These are phyloP conservation scores for Halocaridina rubra DNA, from an alignment of 2,888 invertebrate species.

Conservation along the genomic window DNA sequence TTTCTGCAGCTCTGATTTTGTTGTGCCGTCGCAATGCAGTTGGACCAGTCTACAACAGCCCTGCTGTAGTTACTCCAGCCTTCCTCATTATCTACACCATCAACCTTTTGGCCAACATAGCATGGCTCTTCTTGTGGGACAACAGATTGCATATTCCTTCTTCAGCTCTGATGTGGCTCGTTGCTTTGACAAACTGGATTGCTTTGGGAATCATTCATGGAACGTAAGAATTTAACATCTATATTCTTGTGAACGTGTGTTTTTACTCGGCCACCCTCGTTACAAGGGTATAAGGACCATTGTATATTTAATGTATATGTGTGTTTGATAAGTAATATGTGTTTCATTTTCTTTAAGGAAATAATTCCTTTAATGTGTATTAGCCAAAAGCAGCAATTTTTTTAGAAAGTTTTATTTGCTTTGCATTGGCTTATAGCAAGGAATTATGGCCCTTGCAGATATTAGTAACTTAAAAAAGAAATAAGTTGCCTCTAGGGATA, in stretches of 20 bases:
- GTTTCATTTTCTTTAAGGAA: too few species aligned
- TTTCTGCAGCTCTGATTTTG: constrained; percentile 42
- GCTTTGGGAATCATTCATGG: constrained; percentile 46
- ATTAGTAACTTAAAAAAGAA: too few species aligned
- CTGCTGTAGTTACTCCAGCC: constrained; percentile 45
- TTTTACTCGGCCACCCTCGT: neutral
- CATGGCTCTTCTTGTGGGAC: constrained; percentile 64
- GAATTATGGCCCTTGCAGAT: too few species aligned
- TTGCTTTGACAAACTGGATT: constrained; percentile 60
- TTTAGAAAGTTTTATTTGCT: too few species aligned
- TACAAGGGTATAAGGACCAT: too few species aligned
- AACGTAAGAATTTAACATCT: constrained; percentile 23
- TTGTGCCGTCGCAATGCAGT: constrained; percentile 55
- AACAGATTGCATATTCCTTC: constrained; percentile 35
- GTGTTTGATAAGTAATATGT: too few species aligned
- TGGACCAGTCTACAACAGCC: constrained; percentile 50
- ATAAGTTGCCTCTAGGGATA: too few species aligned
- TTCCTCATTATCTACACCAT: constrained; percentile 53
- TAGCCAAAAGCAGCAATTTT: too few species aligned
- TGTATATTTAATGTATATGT: too few species aligned
- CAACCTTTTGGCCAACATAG: constrained; percentile 55
- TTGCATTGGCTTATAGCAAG: too few species aligned
- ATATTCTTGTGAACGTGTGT: constrained; percentile 9
- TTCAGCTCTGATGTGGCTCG: constrained; percentile 56
- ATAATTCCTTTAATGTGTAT: too few species aligned